These are phyloP conservation scores for Diloba caeruleocephala DNA, from an alignment of 2,888 invertebrate genomes.

Conservation along the genomic window DNA sequence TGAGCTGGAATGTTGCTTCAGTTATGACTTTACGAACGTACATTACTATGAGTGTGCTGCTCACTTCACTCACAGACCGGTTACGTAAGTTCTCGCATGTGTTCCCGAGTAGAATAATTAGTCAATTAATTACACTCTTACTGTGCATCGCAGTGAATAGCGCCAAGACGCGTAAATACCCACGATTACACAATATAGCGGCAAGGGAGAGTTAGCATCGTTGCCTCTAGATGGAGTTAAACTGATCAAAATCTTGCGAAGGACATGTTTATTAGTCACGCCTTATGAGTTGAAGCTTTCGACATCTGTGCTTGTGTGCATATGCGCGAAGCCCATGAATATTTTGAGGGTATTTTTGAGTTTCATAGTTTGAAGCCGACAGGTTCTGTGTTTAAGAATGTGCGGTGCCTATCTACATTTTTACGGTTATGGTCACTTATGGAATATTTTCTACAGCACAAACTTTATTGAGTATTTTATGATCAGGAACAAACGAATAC, in stretches of 20 bases:
- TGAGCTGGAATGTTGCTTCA: slow-evolving; percentile 38
- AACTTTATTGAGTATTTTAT: slow-evolving; percentile 10
- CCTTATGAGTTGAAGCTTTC: slow-evolving; percentile 47
- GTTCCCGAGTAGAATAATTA: slow-evolving; percentile 62
- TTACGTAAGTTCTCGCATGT: slow-evolving; percentile 64
- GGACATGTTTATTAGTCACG: slow-evolving; percentile 60
- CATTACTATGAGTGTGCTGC: slow-evolving; percentile 12
- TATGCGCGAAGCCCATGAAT: slow-evolving; percentile 13
- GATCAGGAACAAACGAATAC: slow-evolving; percentile 4
- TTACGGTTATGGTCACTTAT: not conserved
- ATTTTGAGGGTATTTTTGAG: slow-evolving; percentile 13
- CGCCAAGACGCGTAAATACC: slow-evolving; percentile 25
- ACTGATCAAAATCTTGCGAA: slow-evolving; percentile 51
- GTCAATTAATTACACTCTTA: slow-evolving; percentile 73
- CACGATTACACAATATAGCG: slow-evolving; percentile 38
- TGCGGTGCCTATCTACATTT: not conserved
- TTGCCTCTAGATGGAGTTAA: slow-evolving; percentile 20
- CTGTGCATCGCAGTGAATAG: slow-evolving; percentile 52
- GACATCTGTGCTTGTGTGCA: slow-evolving; percentile 36
- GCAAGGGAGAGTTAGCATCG: slow-evolving; percentile 42
- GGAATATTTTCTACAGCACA: slow-evolving; percentile 1
- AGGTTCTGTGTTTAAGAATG: too few relatives aligned
- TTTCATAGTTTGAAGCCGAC: slow-evolving; percentile 3
- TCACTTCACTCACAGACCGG: slow-evolving; percentile 56
- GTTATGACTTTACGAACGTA: slow-evolving; percentile 25